phyloP scores from a whole-genome alignment of 1,140 invertebrate genomes.

The Ceratosolen solmsi region DNA sequence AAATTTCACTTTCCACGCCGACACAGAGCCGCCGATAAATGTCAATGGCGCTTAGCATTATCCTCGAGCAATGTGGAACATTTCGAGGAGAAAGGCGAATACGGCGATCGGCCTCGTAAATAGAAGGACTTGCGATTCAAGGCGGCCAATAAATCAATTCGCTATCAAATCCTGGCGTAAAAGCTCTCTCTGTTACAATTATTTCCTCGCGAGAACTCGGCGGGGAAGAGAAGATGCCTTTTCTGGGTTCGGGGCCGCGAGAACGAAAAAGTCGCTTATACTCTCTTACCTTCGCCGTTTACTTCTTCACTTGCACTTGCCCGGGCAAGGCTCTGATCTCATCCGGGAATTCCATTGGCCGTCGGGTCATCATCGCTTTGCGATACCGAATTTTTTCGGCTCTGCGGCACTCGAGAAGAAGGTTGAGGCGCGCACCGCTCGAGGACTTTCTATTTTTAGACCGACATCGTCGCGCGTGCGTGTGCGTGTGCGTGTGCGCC shows the following conservation, averaged over 20 bases:
- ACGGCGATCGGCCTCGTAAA: too few species aligned
- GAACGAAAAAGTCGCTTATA: not conserved
- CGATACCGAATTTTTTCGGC: not conserved
- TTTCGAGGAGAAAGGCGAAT: not conserved
- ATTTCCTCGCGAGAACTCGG: too few species aligned
- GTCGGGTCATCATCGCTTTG: slow-evolving; percentile 53
- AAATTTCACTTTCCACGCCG: slow-evolving; percentile 1
- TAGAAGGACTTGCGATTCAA: too few species aligned
- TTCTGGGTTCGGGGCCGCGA: not conserved
- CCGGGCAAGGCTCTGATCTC: slow-evolving; percentile 60
- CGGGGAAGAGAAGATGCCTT: not conserved
- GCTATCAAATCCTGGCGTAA: too few species aligned
- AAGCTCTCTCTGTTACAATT: too few species aligned
- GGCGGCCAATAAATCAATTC: too few species aligned
- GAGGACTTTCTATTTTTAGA: slow-evolving; percentile 43
- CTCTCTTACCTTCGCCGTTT: slow-evolving; percentile 14
- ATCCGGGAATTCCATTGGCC: slow-evolving; percentile 62
- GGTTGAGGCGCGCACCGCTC: not conserved
- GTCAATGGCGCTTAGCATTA: not conserved
- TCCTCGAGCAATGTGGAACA: not conserved
- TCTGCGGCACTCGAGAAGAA: not conserved
- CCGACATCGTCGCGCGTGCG: too few species aligned
- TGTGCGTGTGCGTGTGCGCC: too few species aligned
- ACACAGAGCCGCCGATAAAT: not conserved
- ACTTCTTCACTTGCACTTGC: slow-evolving; percentile 57